Conservation (phyloP, 2,113 vertebrate species). For the Gavia stellata region DNA sequence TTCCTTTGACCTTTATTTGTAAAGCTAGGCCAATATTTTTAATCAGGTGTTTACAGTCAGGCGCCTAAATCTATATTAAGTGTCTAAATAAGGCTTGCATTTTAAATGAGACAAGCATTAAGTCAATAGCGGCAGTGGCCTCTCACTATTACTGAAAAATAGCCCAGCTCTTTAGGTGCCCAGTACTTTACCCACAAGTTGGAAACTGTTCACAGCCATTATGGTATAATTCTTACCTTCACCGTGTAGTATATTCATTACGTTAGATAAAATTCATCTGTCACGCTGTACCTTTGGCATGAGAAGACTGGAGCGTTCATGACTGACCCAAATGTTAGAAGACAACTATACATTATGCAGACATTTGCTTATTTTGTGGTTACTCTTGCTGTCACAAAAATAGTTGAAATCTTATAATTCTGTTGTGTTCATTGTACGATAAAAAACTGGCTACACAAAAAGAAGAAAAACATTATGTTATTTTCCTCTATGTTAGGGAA, state of each 20-base stretch:
- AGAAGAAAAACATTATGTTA: neutral
- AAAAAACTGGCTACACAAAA: neutral
- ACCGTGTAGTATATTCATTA: neutral
- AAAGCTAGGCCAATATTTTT: slow-evolving; percentile 52
- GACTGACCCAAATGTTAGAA: neutral
- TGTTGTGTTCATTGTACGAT: neutral
- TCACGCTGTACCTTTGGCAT: neutral
- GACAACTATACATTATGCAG: neutral
- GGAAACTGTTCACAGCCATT: neutral
- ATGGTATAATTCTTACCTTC: neutral
- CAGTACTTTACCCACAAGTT: neutral
- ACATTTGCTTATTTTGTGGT: neutral
- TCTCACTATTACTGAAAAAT: neutral
- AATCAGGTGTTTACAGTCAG: slow-evolving; percentile 55
- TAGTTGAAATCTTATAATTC: neutral
- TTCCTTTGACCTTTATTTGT: slow-evolving; percentile 46
- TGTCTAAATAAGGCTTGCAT: slow-evolving; percentile 33
- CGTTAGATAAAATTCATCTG: neutral
- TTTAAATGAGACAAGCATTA: slow-evolving; percentile 3
- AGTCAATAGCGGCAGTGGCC: neutral
- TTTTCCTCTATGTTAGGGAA: neutral
- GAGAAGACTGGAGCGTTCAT: neutral
- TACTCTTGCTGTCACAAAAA: neutral
- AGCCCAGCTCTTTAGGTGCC: neutral
- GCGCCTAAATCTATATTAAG: slow-evolving; percentile 4